Conservation (phyloP, 2,888 invertebrate genomes). For the Petrolisthes manimaculis region DNA sequence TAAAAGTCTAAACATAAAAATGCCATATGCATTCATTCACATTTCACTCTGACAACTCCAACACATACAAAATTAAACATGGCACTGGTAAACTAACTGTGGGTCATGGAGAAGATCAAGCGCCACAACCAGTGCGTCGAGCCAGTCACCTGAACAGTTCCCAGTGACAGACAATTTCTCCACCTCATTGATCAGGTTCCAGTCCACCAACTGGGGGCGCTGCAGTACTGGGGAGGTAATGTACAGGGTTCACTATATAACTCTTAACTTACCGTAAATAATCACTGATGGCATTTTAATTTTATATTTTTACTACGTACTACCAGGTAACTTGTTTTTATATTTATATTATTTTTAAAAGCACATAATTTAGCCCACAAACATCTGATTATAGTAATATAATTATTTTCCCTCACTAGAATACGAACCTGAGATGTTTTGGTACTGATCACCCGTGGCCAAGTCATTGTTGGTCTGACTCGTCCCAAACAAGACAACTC, state of each 20-base stretch:
- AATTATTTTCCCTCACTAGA: too few relatives aligned
- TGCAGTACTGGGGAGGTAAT: constrained; percentile 69
- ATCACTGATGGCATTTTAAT: background rate
- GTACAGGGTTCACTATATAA: background rate
- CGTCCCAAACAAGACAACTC: constrained; percentile 78
- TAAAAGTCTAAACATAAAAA: too few relatives aligned
- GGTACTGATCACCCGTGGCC: constrained; percentile 71
- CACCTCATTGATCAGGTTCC: constrained; percentile 75
- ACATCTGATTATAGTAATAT: too few relatives aligned
- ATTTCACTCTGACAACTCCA: too few relatives aligned
- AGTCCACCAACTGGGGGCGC: constrained; percentile 74
- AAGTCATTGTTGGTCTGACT: constrained; percentile 74
- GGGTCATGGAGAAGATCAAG: constrained; percentile 72
- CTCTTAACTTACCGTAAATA: background rate
- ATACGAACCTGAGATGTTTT: constrained; percentile 73
- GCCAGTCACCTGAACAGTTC: constrained; percentile 77
- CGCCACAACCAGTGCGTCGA: constrained; percentile 76
- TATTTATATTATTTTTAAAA: background rate
- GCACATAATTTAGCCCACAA: too few relatives aligned
- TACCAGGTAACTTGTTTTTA: background rate
- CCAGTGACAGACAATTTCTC: constrained; percentile 69
- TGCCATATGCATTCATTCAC: too few relatives aligned
- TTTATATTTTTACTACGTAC: constrained; percentile 4
- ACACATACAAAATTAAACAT: too few relatives aligned
- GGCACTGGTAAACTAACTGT: constrained; percentile 67